Evolutionary conservation across 2,113 vertebrate species (phyloP).

Genomic region (Phyllostomus discolor): DNA sequence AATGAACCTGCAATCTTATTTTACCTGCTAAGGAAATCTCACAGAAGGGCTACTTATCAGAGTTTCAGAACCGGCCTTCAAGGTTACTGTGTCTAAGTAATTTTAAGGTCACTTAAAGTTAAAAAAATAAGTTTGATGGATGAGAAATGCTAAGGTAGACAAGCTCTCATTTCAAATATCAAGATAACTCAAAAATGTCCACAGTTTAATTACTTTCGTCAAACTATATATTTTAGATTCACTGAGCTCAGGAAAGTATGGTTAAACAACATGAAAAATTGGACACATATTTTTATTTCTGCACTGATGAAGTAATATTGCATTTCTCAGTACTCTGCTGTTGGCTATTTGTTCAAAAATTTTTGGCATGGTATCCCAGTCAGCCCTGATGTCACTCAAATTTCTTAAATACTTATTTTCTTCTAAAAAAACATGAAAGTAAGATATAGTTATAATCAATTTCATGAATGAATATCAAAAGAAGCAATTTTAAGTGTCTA

Average conservation of each 20-base stretch:
- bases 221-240: slow-evolving; percentile 72
- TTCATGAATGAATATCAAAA: slow-evolving; percentile 27
- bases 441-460: slow-evolving; percentile 31
- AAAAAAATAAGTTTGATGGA: slow-evolving; percentile 59
- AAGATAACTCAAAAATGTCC: slow-evolving; percentile 77
- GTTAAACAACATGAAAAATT: slow-evolving; percentile 75
- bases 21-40: slow-evolving; percentile 18
- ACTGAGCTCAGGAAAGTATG: slow-evolving; percentile 60
- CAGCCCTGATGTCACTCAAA: slow-evolving; percentile 21
- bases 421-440: slow-evolving; percentile 8
- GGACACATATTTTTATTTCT: slow-evolving; percentile 64
- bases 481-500: slow-evolving; percentile 33
- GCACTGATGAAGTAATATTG: slow-evolving; percentile 54
- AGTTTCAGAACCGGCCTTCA: slow-evolving; percentile 66
- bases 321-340: slow-evolving; percentile 45
- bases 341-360: slow-evolving; percentile 69
- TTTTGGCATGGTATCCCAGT: slow-evolving; percentile 45
- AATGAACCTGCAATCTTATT: neutral
- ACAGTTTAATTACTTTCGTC: slow-evolving; percentile 76
- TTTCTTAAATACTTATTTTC: slow-evolving; percentile 71
- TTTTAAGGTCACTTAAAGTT: slow-evolving; percentile 73
- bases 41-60: slow-evolving; percentile 42
- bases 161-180: slow-evolving; percentile 72
- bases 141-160: slow-evolving; percentile 51
- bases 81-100: slow-evolving; percentile 54